Percentiles rank a stretch among this genome's conserved stretches.
phyloP scores from a whole-genome alignment of 2,888 invertebrate species.

The Melieria omissa region DNA sequence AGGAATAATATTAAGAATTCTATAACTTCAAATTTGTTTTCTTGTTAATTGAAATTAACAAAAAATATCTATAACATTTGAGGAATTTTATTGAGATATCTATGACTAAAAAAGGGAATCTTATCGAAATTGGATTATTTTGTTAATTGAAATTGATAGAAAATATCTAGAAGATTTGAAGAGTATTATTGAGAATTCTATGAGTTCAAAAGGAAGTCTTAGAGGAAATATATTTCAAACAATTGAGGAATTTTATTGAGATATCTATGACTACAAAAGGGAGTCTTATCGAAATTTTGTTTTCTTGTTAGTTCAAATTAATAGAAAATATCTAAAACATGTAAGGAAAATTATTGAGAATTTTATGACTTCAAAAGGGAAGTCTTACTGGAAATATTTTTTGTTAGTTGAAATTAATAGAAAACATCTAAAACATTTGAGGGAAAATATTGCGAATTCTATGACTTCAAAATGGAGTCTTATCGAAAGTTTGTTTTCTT shows the following conservation, averaged over 20 bases:
- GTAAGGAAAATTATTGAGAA: too few relatives aligned
- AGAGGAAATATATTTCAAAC: too few relatives aligned
- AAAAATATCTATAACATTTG: constrained; percentile 18
- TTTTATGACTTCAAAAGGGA: too few relatives aligned
- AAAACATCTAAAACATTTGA: background rate
- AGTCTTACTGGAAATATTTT: too few relatives aligned
- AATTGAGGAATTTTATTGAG: too few relatives aligned
- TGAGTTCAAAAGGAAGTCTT: too few relatives aligned
- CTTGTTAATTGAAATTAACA: constrained; percentile 8
- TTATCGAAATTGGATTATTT: too few relatives aligned
- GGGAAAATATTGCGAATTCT: too few relatives aligned
- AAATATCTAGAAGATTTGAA: constrained; percentile 20
- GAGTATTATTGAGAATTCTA: background rate
- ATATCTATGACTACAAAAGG: too few relatives aligned
- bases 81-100: background rate
- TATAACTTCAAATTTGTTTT: constrained; percentile 2
- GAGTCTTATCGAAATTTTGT: background rate
- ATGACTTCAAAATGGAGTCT: background rate
- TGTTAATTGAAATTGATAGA: constrained; percentile 4
- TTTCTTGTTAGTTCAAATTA: constrained; percentile 14
- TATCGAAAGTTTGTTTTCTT: constrained; percentile 2
- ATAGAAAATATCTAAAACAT: background rate
- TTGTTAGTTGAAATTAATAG: constrained; percentile 5
- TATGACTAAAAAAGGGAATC: too few relatives aligned
- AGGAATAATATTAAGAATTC: too few relatives aligned